A percentile compares a stretch with the other conserved stretches of the same genome.
phyloP scores from a whole-genome alignment of 2,888 invertebrate species.

The Orthosia incerta region DNA sequence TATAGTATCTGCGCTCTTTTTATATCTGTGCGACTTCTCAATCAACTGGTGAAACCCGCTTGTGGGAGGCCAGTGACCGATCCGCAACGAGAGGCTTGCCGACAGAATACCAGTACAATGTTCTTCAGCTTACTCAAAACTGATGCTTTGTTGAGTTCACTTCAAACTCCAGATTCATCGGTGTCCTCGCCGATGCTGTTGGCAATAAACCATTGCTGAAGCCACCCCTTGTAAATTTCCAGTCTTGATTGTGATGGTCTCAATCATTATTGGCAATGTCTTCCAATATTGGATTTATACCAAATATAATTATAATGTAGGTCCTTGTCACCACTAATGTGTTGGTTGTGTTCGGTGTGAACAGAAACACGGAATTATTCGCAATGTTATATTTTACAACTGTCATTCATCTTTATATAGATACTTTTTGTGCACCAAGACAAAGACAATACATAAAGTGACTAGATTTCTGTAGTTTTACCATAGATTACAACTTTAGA shows the following conservation, averaged over 20 bases:
- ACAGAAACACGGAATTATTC: no score
- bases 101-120: no score
- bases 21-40: conserved; percentile 8
- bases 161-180: neutral
- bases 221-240: conserved; percentile 7
- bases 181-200: conserved; percentile 5
- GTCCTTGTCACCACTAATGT: conserved; percentile 1
- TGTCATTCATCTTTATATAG: no score
- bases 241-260: conserved; percentile 10
- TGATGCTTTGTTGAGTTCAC: neutral
- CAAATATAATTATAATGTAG: neutral
- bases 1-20: no score
- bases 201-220: conserved; percentile 16
- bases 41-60: conserved; percentile 4
- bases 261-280: neutral
- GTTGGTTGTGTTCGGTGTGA: neutral
- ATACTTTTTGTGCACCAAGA: no score
- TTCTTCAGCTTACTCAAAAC: no score
- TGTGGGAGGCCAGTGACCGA: no score
- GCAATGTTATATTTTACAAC: no score
- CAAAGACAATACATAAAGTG: no score
- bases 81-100: no score
- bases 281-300: neutral
- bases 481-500: no score
- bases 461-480: no score